Percentiles rank a stretch among this genome's conserved stretches.
phyloP scores from a whole-genome alignment of 2,113 vertebrate genomes.

The Notechis scutatus region DNA sequence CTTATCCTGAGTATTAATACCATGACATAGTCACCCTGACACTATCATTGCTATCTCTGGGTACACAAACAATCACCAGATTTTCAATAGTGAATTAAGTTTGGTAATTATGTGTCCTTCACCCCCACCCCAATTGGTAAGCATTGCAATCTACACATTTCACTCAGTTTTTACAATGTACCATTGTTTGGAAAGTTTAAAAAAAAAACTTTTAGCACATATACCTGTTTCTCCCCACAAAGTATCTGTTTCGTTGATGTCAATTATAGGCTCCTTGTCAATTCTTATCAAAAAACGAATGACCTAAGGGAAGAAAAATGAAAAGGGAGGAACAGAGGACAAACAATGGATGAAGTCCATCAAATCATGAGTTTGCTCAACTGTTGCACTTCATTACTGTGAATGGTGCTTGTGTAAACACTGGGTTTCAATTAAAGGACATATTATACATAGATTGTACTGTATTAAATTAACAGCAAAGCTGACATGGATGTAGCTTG shows the following conservation, averaged over 20 bases:
- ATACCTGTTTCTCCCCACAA: conserved; percentile 99
- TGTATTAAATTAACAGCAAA: neutral
- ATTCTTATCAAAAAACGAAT: conserved; percentile 81
- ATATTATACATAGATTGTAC: neutral
- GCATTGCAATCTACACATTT: neutral
- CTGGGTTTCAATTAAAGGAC: neutral
- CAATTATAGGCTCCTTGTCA: conserved; percentile 78
- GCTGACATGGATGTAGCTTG: neutral
- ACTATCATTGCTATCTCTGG: neutral
- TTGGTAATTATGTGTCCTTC: neutral
- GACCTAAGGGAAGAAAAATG: conserved; percentile 76
- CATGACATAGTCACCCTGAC: too few species aligned
- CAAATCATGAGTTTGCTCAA: neutral
- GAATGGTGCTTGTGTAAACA: neutral
- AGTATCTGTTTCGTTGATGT: conserved; percentile 88
- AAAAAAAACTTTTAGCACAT: neutral
- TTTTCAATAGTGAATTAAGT: neutral
- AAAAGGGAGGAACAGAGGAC: neutral
- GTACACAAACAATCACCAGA: neutral
- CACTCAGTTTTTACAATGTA: neutral
- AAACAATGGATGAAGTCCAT: neutral
- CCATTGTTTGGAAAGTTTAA: neutral
- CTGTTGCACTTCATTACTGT: neutral
- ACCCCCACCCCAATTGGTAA: neutral
- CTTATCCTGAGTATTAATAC: neutral